Percentiles rank a stretch among this genome's conserved stretches.
Conservation (phyloP, 2,888 invertebrate genomes). For the Ochropleura plecta region DNA sequence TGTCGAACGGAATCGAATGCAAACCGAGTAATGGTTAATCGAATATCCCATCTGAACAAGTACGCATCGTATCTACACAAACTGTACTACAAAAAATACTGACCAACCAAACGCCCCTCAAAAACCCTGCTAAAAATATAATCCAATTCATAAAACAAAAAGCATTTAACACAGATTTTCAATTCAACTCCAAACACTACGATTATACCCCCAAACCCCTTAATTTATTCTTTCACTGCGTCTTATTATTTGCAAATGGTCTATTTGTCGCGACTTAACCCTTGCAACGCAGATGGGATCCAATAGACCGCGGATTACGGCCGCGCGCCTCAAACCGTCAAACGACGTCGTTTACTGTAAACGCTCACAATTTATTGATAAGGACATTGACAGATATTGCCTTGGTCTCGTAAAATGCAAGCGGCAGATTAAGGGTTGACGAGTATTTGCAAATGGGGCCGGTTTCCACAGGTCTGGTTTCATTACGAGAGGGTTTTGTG, state of each 20-base stretch:
- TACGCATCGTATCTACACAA: neutral
- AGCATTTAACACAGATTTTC: constrained; percentile 64
- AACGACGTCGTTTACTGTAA: constrained; percentile 88
- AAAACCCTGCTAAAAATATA: constrained; percentile 25
- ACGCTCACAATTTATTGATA: constrained; percentile 89
- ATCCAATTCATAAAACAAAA: constrained; percentile 60
- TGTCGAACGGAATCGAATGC: neutral
- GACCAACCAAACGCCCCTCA: constrained; percentile 2
- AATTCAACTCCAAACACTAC: constrained; percentile 65
- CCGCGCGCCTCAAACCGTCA: constrained; percentile 86
- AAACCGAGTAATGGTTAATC: neutral
- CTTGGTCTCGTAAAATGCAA: constrained; percentile 88
- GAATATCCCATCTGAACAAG: neutral
- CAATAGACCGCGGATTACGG: constrained; percentile 86
- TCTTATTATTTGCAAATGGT: constrained; percentile 91
- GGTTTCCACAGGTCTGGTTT: constrained; percentile 80
- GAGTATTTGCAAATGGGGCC: constrained; percentile 88
- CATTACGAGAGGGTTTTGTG: constrained; percentile 80
- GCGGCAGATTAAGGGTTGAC: constrained; percentile 88
- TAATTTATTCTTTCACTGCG: constrained; percentile 91
- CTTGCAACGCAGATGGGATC: constrained; percentile 89
- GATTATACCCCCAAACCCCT: constrained; percentile 71
- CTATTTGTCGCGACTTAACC: constrained; percentile 90
- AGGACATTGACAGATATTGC: constrained; percentile 90
- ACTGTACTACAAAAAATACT: neutral